Evolutionary conservation across 2,113 vertebrate genomes (phyloP).

Genomic region (Alaudala cheleensis): DNA sequence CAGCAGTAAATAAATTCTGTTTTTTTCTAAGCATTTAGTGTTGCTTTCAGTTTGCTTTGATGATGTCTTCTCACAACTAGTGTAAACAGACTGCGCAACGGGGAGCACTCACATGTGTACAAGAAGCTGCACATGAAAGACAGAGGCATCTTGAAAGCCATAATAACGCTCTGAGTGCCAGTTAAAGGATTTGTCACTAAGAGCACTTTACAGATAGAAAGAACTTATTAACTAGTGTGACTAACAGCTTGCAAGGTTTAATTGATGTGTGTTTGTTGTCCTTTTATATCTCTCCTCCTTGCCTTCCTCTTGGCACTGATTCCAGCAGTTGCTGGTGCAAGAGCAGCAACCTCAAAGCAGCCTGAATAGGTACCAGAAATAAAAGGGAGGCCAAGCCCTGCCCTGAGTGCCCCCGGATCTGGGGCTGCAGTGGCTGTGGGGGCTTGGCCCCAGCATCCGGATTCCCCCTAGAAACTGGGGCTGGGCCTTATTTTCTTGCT

Average conservation of each 20-base stretch:
- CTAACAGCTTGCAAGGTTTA: slow-evolving; percentile 67
- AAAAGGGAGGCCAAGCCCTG: background rate
- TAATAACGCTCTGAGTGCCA: slow-evolving; percentile 57
- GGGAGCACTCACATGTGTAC: slow-evolving; percentile 65
- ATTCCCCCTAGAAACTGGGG: background rate
- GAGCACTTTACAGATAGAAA: slow-evolving; percentile 64
- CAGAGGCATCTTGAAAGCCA: slow-evolving; percentile 65
- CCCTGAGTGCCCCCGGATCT: background rate
- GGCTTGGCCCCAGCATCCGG: accelerated
- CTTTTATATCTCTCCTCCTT: slow-evolving; percentile 52
- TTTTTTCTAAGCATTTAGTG: slow-evolving; percentile 57
- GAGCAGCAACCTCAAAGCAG: background rate
- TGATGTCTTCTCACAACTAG: slow-evolving; percentile 51
- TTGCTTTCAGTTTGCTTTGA: slow-evolving; percentile 63
- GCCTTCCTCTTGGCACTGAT: slow-evolving; percentile 36
- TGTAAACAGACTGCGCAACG: slow-evolving; percentile 50
- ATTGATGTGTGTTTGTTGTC: slow-evolving; percentile 63
- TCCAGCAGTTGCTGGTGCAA: slow-evolving; percentile 23
- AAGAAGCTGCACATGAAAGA: slow-evolving; percentile 64
- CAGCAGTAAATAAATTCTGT: slow-evolving; percentile 29
- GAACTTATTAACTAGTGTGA: slow-evolving; percentile 64
- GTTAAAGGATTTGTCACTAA: slow-evolving; percentile 63
- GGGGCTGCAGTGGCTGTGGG: background rate
- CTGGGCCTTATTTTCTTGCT: background rate
- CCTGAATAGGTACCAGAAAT: background rate